Evolutionary conservation across 2,113 vertebrate genomes (phyloP).

Genomic region (Hydrochoerus hydrochaeris): DNA sequence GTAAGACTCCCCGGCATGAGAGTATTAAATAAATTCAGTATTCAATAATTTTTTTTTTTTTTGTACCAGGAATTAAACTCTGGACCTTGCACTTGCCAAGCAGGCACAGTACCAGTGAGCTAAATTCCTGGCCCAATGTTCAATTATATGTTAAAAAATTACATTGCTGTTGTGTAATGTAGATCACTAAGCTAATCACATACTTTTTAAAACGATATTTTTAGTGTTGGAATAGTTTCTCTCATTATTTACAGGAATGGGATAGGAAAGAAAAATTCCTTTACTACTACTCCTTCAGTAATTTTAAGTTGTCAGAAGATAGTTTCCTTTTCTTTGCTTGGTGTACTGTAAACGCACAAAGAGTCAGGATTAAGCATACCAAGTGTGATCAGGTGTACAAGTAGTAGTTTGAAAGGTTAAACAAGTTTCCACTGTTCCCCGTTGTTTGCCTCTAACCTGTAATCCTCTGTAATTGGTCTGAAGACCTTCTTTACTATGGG

Average conservation of each 20-base stretch:
- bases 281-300: not conserved
- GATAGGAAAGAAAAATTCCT: not conserved
- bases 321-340: not conserved
- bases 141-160: not conserved
- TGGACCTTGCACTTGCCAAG: no score
- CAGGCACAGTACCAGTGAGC: no score
- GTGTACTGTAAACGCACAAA: slow-evolving; percentile 16
- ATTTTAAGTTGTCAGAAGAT: not conserved
- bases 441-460: not conserved
- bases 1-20: not conserved
- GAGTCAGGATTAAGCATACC: not conserved
- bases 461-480: not conserved
- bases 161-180: not conserved
- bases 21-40: not conserved
- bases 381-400: not conserved
- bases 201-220: not conserved
- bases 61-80: no score
- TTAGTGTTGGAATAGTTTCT: slow-evolving; percentile 28
- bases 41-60: no score
- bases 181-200: not conserved
- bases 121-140: no score
- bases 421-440: not conserved
- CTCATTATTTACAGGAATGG: not conserved
- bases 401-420: slow-evolving; percentile 22
- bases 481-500: not conserved